Percentiles rank a stretch among this genome's conserved stretches.
Evolutionary conservation across 2,888 invertebrate genomes (phyloP).

Genomic region (Bugula neritina): DNA sequence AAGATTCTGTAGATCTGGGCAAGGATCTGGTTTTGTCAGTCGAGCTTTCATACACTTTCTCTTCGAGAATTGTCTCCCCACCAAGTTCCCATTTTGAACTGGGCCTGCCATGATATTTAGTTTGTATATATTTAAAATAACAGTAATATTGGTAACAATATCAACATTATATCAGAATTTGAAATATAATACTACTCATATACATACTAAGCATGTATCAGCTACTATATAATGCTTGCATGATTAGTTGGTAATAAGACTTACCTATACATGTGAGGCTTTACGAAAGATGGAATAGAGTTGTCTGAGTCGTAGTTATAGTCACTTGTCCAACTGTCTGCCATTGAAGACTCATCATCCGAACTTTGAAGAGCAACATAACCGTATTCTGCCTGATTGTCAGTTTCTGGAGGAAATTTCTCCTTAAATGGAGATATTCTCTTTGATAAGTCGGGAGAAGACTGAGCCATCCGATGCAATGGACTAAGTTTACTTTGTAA

Average conservation of each 20-base stretch:
- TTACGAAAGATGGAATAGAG: not conserved
- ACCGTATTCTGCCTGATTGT: not conserved
- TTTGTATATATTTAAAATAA: not conserved
- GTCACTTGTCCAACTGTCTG: slow-evolving; percentile 17
- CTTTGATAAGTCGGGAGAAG: not conserved
- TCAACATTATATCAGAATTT: too few relatives aligned
- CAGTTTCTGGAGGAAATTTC: not conserved
- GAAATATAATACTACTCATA: too few relatives aligned
- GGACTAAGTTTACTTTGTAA: not conserved
- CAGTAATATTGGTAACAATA: too few relatives aligned
- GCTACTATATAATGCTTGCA: too few relatives aligned
- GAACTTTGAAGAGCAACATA: not conserved
- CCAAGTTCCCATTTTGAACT: slow-evolving; percentile 20
- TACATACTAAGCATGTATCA: too few relatives aligned
- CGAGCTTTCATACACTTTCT: not conserved
- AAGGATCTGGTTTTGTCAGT: slow-evolving; percentile 2
- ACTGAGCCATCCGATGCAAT: not conserved
- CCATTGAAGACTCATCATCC: slow-evolving; percentile 10
- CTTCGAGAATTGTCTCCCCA: slow-evolving; percentile 19
- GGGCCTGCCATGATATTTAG: too few relatives aligned
- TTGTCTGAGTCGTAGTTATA: not conserved
- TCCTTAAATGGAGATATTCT: not conserved
- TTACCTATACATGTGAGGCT: slow-evolving; percentile 12
- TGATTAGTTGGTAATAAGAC: too few relatives aligned
- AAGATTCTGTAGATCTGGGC: not conserved